These are phyloP conservation scores for Polymixis lichenea DNA, from an alignment of 2,888 invertebrate genomes.

Conservation along the genomic window DNA sequence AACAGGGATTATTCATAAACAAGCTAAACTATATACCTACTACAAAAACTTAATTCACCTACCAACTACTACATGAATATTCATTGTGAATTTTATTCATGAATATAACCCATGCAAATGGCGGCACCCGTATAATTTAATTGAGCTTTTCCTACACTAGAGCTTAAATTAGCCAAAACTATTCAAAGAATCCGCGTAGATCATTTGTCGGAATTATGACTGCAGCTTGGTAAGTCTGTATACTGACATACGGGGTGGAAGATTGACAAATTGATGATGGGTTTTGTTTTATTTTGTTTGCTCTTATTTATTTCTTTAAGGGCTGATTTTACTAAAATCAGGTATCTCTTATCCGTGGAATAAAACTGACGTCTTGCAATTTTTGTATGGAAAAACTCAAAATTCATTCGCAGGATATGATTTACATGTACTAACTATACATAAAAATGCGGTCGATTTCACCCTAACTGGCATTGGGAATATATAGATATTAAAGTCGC, in stretches of 20 bases:
- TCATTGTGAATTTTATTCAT: constrained; percentile 63
- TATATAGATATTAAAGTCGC: no score
- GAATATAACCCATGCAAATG: constrained; percentile 66
- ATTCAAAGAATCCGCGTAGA: constrained; percentile 70
- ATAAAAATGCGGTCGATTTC: no score
- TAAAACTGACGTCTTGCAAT: no score
- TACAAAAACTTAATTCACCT: constrained; percentile 59
- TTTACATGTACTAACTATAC: no score
- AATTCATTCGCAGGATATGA: no score
- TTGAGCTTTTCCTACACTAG: constrained; percentile 64
- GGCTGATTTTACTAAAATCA: no score
- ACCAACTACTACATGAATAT: constrained; percentile 64
- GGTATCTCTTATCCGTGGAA: no score
- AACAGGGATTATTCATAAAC: constrained; percentile 54
- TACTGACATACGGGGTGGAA: constrained; percentile 29
- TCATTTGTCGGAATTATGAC: constrained; percentile 45
- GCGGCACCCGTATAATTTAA: constrained; percentile 67
- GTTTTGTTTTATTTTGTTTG: no score
- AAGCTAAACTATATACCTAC: constrained; percentile 38
- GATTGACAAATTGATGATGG: no score
- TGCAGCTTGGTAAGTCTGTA: constrained; percentile 20
- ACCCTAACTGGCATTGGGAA: no score
- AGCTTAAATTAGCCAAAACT: constrained; percentile 73
- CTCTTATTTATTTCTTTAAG: no score
- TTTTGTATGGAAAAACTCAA: no score